These are phyloP conservation scores for Acanthisitta chloris DNA, from an alignment of 2,113 vertebrate genomes.

Conservation along the genomic window DNA sequence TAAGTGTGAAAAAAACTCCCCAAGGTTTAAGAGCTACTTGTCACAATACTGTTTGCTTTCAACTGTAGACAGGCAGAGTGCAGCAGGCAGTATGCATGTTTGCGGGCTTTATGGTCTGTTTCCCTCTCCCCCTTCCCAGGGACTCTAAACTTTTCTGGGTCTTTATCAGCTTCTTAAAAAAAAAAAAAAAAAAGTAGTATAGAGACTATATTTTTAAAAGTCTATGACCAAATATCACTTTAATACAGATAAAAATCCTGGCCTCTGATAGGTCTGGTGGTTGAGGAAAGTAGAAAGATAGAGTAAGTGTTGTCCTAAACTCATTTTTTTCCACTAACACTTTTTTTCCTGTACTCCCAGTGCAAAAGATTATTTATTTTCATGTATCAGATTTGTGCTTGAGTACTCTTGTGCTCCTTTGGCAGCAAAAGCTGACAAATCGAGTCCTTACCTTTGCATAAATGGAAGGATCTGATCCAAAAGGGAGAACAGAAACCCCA, in stretches of 20 bases:
- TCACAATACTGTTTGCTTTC: background rate
- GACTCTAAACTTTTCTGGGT: background rate
- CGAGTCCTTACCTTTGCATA: rapidly evolving
- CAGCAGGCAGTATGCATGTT: background rate
- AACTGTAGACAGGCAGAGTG: background rate
- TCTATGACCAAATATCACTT: background rate
- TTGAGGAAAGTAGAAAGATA: background rate
- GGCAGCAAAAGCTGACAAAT: background rate
- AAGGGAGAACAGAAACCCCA: background rate
- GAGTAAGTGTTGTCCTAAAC: background rate
- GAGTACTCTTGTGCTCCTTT: background rate
- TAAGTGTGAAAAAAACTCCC: background rate
- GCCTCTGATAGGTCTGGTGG: background rate
- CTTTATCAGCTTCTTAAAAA: background rate
- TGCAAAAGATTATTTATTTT: background rate
- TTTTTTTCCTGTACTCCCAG: background rate
- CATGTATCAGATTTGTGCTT: background rate
- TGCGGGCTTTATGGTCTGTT: background rate
- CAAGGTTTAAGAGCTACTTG: background rate
- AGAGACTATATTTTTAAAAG: background rate
- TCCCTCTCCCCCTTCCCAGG: background rate
- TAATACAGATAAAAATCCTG: background rate
- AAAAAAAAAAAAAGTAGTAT: too few species aligned
- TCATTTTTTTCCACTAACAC: background rate
- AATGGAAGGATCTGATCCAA: background rate